phyloP scores from a whole-genome alignment of 2,888 invertebrate genomes.

The Nezara viridula region DNA sequence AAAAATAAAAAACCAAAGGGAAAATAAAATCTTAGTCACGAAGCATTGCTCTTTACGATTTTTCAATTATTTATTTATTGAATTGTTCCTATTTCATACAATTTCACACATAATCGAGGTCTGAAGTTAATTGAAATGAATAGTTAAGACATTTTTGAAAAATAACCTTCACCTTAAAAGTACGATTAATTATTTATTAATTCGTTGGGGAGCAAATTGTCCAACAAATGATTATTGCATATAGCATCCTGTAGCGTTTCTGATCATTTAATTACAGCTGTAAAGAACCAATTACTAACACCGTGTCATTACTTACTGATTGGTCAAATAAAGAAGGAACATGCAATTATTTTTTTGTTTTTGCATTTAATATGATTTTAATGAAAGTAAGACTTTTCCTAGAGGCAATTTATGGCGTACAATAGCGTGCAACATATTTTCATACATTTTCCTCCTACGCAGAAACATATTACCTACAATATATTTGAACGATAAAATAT shows the following conservation, averaged over 20 bases:
- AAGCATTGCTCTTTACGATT: no score
- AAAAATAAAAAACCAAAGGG: no score
- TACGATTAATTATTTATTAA: not conserved
- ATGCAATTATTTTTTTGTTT: not conserved
- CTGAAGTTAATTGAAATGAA: no score
- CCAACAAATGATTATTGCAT: not conserved
- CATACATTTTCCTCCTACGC: not conserved
- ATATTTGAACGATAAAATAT: no score
- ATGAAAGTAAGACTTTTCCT: not conserved
- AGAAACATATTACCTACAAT: no score
- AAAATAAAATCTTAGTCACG: no score
- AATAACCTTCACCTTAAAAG: no score
- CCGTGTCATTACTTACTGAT: not conserved
- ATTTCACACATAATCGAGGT: no score
- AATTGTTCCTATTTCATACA: no score
- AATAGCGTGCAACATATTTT: not conserved
- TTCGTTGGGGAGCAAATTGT: not conserved
- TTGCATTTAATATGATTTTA: not conserved
- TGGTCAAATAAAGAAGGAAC: not conserved
- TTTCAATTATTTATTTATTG: no score
- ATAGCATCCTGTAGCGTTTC: not conserved
- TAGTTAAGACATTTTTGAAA: no score
- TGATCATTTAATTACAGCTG: not conserved
- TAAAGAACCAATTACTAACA: conserved; percentile 3
- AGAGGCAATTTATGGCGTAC: not conserved